A percentile compares a stretch with the other conserved stretches of the same genome.
Conservation (phyloP, 2,113 vertebrate species). For the Odontophorus gujanensis region DNA sequence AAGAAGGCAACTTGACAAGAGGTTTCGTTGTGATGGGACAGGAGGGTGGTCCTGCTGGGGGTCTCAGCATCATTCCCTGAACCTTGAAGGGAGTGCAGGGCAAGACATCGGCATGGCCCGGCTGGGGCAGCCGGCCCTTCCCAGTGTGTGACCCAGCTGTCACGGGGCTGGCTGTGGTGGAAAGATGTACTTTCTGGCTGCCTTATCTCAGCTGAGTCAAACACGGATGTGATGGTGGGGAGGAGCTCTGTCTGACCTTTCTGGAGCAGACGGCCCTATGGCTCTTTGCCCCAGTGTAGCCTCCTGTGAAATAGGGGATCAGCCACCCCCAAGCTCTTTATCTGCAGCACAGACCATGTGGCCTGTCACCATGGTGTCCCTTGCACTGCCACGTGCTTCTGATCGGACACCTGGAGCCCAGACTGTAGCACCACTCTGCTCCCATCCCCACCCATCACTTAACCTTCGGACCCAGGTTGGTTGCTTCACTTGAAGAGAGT, state of each 20-base stretch:
- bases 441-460: background rate
- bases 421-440: background rate
- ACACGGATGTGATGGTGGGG: rapidly evolving
- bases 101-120: too few species aligned
- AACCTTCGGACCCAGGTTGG: background rate
- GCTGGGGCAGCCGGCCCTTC: background rate
- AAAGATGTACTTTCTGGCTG: background rate
- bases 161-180: rapidly evolving
- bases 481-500: background rate
- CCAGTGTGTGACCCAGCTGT: rapidly evolving
- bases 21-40: background rate
- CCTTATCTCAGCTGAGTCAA: background rate
- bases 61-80: rapidly evolving
- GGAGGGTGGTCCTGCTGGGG: background rate
- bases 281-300: background rate
- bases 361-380: background rate
- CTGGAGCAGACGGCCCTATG: rapidly evolving
- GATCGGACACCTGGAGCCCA: background rate
- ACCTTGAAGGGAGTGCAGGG: background rate
- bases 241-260: background rate
- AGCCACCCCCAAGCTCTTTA: background rate
- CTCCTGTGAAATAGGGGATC: rapidly evolving
- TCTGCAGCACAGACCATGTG: background rate
- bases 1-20: rapidly evolving
- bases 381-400: background rate